These are phyloP conservation scores for Chanos chanos DNA, from an alignment of 2,797 vertebrate species.

Conservation along the genomic window DNA sequence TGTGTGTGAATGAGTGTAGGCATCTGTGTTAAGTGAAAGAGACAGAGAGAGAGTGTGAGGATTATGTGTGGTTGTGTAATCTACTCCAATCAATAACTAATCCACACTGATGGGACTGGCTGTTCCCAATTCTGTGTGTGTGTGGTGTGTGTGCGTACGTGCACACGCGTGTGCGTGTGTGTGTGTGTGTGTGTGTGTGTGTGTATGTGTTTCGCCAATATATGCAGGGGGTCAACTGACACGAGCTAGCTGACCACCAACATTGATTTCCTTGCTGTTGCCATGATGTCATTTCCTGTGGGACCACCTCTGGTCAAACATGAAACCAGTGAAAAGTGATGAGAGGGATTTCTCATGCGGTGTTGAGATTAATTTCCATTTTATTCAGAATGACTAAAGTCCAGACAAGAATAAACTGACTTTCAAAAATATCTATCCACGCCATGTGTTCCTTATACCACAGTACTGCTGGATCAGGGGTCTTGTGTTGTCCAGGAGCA, in stretches of 20 bases:
- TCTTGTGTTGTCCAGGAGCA: too few species aligned
- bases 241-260: constrained; percentile 1
- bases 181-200: constrained; percentile 4
- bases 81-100: constrained; percentile 8
- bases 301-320: not conserved
- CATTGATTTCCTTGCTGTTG: constrained; percentile 24
- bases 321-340: constrained; percentile 3
- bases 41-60: not conserved
- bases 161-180: not conserved
- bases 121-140: constrained; percentile 1
- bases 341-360: constrained; percentile 3
- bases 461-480: too few species aligned
- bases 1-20: not conserved
- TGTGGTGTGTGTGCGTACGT: constrained; percentile 20
- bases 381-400: not conserved
- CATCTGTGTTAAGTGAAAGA: not conserved
- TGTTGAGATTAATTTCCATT: not conserved
- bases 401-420: not conserved
- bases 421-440: too few species aligned
- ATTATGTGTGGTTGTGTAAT: constrained; percentile 27
- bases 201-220: constrained; percentile 18
- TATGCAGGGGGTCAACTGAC: constrained; percentile 30
- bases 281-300: constrained; percentile 46
- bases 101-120: constrained; percentile 20
- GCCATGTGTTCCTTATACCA: too few species aligned